phyloP scores from a whole-genome alignment of 2,113 vertebrate genomes.

The Butorides virescens region DNA sequence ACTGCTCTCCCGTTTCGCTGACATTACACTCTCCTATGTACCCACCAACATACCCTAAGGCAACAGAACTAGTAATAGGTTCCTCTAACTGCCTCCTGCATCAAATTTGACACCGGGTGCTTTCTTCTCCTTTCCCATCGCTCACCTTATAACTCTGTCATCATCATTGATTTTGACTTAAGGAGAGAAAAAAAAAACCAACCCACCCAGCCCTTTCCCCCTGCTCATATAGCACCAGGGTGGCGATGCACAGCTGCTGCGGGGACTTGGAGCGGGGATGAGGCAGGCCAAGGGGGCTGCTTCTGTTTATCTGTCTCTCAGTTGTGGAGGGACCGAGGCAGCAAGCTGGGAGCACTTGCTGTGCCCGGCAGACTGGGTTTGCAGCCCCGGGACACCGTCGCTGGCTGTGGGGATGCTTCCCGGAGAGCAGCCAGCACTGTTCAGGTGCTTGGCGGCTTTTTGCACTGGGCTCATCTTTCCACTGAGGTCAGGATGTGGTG shows the following conservation, averaged over 20 bases:
- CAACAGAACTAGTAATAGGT: slow-evolving; percentile 62
- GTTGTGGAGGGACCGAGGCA: background rate
- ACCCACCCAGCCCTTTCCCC: background rate
- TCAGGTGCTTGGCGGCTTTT: background rate
- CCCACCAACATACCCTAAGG: slow-evolving; percentile 65
- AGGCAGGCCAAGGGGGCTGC: background rate
- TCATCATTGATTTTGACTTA: slow-evolving; percentile 72
- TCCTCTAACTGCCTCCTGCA: slow-evolving; percentile 68
- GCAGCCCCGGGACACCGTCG: background rate
- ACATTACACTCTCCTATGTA: slow-evolving; percentile 50
- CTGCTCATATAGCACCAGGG: background rate
- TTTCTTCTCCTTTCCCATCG: slow-evolving; percentile 65
- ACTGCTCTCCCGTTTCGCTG: slow-evolving; percentile 47
- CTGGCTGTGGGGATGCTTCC: background rate
- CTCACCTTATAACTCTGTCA: slow-evolving; percentile 64
- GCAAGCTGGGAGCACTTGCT: accelerated
- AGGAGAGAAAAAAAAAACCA: background rate
- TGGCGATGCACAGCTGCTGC: background rate
- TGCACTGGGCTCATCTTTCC: background rate
- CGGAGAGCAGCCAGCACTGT: background rate
- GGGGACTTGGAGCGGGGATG: background rate
- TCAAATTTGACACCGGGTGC: slow-evolving; percentile 63
- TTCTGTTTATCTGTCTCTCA: background rate
- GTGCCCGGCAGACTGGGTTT: background rate
- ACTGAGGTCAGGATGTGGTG: background rate